Evolutionary conservation across 2,888 invertebrate genomes (phyloP).

Genomic region (Selenia dentaria): DNA sequence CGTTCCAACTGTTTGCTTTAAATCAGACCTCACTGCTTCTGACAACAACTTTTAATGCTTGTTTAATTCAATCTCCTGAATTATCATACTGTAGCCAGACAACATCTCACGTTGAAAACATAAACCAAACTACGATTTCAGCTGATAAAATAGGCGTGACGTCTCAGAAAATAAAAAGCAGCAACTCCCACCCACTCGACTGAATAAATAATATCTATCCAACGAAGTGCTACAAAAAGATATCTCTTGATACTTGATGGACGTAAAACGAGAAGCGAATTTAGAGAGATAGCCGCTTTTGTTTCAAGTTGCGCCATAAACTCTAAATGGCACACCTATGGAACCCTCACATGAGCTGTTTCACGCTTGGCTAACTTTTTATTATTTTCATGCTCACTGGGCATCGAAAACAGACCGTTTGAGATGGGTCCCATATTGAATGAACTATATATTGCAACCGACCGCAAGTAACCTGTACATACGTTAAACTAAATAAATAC

Average conservation of each 20-base stretch:
- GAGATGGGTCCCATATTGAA: constrained; percentile 24
- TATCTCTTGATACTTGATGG: constrained; percentile 19
- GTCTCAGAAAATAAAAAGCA: constrained; percentile 8
- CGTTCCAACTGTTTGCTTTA: too few species aligned
- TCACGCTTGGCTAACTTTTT: constrained; percentile 33
- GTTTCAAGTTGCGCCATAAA: constrained; percentile 20
- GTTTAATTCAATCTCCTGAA: too few species aligned
- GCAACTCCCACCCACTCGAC: constrained; percentile 1
- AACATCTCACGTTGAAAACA: not conserved
- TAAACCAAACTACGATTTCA: not conserved
- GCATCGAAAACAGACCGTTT: constrained; percentile 25
- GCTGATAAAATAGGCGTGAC: constrained; percentile 9
- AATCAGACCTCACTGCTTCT: too few species aligned
- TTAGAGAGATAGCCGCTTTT: constrained; percentile 21
- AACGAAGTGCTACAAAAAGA: constrained; percentile 10
- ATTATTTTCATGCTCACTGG: constrained; percentile 35
- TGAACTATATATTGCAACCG: constrained; percentile 27
- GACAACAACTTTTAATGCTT: too few species aligned
- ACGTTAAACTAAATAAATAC: constrained; percentile 1
- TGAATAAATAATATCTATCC: constrained; percentile 23
- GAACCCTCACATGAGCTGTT: constrained; percentile 33
- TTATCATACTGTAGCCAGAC: not conserved
- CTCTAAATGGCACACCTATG: constrained; percentile 22
- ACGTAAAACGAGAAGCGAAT: constrained; percentile 21
- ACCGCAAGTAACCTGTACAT: constrained; percentile 9